phyloP scores from a whole-genome alignment of 2,113 vertebrate genomes.

The Trogon melanurus region DNA sequence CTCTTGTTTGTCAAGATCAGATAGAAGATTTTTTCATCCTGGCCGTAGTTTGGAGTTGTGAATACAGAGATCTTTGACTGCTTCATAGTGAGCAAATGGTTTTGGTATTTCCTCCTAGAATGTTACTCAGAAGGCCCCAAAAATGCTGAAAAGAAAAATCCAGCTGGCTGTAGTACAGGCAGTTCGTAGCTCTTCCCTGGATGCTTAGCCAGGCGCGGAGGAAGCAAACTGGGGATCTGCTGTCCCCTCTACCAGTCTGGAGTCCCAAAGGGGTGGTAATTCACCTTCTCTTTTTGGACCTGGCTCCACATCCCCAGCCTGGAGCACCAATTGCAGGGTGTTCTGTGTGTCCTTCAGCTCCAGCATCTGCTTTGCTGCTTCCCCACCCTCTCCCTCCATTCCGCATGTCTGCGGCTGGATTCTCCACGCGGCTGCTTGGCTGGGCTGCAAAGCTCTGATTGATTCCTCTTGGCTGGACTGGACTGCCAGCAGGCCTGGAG shows the following conservation, averaged over 20 bases:
- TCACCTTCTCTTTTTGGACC: not conserved
- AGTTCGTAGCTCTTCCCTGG: not conserved
- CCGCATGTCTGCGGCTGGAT: slow-evolving; percentile 30
- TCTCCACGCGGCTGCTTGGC: slow-evolving; percentile 21
- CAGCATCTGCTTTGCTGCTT: not conserved
- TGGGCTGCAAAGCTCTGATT: slow-evolving; percentile 14
- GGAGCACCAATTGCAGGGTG: not conserved
- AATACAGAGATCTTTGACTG: not conserved
- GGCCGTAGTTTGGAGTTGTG: not conserved
- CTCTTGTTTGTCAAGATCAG: not conserved
- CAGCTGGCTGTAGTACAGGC: not conserved
- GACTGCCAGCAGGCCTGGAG: not conserved
- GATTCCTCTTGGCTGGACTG: not conserved
- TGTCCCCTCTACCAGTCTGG: not conserved
- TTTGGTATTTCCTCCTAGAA: slow-evolving; percentile 57
- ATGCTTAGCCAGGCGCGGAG: not conserved
- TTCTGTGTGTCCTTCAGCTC: not conserved
- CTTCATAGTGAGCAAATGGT: not conserved
- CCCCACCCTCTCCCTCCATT: not conserved
- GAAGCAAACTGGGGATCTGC: not conserved
- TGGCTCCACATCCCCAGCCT: not conserved
- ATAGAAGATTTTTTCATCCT: not conserved
- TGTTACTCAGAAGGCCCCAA: not conserved
- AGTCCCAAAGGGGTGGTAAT: not conserved
- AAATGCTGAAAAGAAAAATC: not conserved